phyloP scores from a whole-genome alignment of 2,797 vertebrate genomes.

The Zalophus californianus region DNA sequence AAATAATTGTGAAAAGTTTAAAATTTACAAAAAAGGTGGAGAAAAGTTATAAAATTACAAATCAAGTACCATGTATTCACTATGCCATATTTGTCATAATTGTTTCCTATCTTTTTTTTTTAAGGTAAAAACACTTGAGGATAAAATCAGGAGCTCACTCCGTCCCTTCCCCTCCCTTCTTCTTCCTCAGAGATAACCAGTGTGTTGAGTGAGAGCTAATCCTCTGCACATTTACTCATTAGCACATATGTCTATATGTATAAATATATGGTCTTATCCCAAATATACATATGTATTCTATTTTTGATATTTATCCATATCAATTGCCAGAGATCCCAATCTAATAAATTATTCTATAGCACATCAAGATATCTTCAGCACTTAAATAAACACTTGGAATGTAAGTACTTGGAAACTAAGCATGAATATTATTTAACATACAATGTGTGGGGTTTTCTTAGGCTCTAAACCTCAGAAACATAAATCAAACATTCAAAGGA shows the following conservation, averaged over 20 bases:
- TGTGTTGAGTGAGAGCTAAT: neutral
- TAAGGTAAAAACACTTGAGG: neutral
- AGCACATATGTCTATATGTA: neutral
- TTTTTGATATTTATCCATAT: neutral
- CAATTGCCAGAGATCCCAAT: neutral
- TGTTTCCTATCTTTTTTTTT: neutral
- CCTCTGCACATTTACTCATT: neutral
- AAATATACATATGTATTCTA: neutral
- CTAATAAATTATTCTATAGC: neutral
- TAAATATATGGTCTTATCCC: neutral
- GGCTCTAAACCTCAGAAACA: neutral
- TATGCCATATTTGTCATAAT: neutral
- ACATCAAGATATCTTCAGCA: neutral
- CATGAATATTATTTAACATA: neutral
- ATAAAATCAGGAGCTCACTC: neutral
- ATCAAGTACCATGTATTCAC: neutral
- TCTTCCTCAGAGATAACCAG: neutral
- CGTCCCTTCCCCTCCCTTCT: neutral
- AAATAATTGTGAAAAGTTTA: neutral
- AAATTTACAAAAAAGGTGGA: neutral
- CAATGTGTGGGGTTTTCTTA: neutral
- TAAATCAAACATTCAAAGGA: conserved; percentile 30
- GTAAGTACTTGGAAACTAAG: conserved; percentile 48
- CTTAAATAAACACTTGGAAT: conserved; percentile 33
- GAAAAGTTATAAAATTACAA: conserved; percentile 9